These are phyloP conservation scores for Ornithoptera alexandrae DNA, from an alignment of 2,888 invertebrate genomes.

Conservation along the genomic window DNA sequence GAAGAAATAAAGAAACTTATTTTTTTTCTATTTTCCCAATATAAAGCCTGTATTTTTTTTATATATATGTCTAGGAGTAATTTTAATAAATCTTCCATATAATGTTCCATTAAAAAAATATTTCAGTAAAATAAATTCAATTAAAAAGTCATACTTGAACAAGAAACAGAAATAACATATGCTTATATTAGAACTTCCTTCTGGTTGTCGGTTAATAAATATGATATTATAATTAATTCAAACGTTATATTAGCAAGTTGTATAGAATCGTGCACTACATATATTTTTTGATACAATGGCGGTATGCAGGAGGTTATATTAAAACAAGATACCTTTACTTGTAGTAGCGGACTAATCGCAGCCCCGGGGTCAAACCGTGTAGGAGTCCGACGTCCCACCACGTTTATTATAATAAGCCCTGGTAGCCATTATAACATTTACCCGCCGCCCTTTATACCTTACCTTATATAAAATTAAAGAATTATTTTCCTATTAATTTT, in stretches of 20 bases:
- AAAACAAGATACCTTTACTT: conserved; percentile 50
- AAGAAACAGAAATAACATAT: too few species aligned
- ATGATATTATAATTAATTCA: neutral
- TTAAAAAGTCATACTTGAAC: too few species aligned
- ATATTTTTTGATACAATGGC: conserved; percentile 32
- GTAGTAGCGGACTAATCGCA: conserved; percentile 72
- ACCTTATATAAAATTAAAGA: conserved; percentile 41
- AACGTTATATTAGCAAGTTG: neutral
- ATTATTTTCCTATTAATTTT: conserved; percentile 55
- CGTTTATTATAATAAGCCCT: conserved; percentile 76
- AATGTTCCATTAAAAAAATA: too few species aligned
- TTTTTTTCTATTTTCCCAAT: too few species aligned
- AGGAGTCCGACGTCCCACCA: conserved; percentile 62
- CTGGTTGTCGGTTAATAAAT: conserved; percentile 10
- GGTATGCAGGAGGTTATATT: conserved; percentile 53
- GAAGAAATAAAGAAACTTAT: too few species aligned
- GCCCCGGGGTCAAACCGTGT: conserved; percentile 74
- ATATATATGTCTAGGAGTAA: too few species aligned
- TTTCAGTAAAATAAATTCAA: too few species aligned
- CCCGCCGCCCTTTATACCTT: conserved; percentile 60
- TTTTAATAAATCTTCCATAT: too few species aligned
- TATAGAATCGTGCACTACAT: conserved; percentile 10
- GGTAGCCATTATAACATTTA: conserved; percentile 65
- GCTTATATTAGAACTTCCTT: too few species aligned
- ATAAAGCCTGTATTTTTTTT: too few species aligned